These are phyloP conservation scores for Pontoporia blainvillei DNA, from an alignment of 2,113 vertebrate genomes.

Conservation along the genomic window DNA sequence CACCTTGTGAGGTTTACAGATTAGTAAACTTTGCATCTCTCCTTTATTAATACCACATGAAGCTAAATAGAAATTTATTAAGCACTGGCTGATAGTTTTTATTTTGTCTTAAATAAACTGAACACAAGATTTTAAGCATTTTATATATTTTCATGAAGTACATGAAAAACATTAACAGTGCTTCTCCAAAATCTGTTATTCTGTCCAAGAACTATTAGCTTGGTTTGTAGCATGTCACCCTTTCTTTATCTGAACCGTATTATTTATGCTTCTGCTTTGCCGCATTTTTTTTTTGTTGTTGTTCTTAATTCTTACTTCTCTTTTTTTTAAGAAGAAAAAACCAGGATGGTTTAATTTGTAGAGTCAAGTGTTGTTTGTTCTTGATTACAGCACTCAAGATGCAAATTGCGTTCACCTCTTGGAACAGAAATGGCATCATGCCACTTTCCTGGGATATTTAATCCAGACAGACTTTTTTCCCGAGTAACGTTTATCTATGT, in stretches of 20 bases:
- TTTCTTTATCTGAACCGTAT: background rate
- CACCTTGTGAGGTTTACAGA: background rate
- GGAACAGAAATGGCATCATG: background rate
- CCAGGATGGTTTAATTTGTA: background rate
- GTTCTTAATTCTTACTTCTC: background rate
- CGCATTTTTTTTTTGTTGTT: background rate
- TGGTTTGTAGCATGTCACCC: background rate
- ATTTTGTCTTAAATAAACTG: background rate
- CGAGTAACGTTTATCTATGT: background rate
- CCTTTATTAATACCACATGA: background rate
- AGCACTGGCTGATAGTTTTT: background rate
- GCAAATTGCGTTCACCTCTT: background rate
- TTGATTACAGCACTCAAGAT: background rate
- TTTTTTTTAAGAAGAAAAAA: background rate
- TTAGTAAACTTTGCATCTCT: background rate
- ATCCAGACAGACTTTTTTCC: background rate
- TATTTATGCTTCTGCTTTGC: background rate
- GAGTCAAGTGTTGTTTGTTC: background rate
- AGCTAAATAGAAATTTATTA: background rate
- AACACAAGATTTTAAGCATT: background rate
- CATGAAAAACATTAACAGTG: background rate
- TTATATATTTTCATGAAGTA: background rate
- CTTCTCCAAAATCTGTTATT: background rate
- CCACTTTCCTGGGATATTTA: background rate
- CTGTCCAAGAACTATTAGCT: background rate